These are phyloP conservation scores for Meiosimyza decipiens DNA, from an alignment of 2,888 invertebrate genomes.

Conservation along the genomic window DNA sequence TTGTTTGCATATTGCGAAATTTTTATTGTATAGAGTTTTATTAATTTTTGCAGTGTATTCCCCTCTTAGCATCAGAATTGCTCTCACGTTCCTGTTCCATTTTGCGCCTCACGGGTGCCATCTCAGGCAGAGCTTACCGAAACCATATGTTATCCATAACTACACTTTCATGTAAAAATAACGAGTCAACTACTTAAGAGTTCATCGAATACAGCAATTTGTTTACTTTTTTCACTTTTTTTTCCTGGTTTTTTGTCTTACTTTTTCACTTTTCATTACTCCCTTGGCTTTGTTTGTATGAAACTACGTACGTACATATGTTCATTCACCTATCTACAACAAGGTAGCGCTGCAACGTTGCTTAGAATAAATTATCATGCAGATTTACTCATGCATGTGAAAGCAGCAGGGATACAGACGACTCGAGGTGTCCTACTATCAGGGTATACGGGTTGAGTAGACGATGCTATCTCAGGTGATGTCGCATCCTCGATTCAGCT, in stretches of 20 bases:
- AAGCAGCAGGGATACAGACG: neutral
- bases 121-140: neutral
- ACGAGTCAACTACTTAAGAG: slow-evolving; percentile 28
- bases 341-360: slow-evolving; percentile 29
- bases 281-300: no score
- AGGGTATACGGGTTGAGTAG: neutral
- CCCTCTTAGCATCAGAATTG: neutral
- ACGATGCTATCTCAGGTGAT: neutral
- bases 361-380: slow-evolving; percentile 36
- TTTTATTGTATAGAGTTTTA: no score
- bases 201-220: slow-evolving; percentile 31
- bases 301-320: no score
- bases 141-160: neutral
- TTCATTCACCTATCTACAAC: neutral
- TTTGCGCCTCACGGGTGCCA: neutral
- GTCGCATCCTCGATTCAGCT: neutral
- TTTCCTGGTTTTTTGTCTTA: slow-evolving; percentile 1
- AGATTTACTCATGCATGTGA: slow-evolving; percentile 28
- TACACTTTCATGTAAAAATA: neutral
- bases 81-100: neutral
- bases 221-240: slow-evolving; percentile 17
- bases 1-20: no score
- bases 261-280: neutral
- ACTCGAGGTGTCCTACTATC: slow-evolving; percentile 14
- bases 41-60: neutral